Evolutionary conservation across 2,797 vertebrate species (phyloP).

Genomic region (Gouania willdenowi): DNA sequence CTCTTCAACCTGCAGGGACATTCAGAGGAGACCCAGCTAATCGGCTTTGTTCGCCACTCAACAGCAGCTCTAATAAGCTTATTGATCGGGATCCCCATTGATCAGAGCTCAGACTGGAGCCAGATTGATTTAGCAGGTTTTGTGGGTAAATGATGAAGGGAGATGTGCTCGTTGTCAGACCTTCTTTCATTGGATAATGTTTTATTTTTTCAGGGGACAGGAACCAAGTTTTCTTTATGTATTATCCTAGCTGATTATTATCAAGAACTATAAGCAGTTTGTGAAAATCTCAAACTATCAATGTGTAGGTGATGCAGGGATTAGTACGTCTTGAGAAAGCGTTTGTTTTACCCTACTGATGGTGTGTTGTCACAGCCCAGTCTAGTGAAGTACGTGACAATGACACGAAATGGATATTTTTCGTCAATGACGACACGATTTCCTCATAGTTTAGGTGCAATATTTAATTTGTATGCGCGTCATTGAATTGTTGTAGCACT

Average conservation of each 20-base stretch:
- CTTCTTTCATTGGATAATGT: constrained; percentile 15
- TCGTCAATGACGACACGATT: no score
- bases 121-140: constrained; percentile 30
- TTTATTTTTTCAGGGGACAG: constrained; percentile 12
- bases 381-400: no score
- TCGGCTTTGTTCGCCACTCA: constrained; percentile 67
- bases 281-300: no score
- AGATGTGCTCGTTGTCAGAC: constrained; percentile 4
- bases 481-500: constrained; percentile 5
- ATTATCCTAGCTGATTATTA: not conserved
- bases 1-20: constrained; percentile 45
- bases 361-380: no score
- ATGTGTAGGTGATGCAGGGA: no score
- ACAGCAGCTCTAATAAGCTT: constrained; percentile 64
- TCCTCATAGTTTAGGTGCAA: no score
- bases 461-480: not conserved
- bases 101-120: constrained; percentile 49
- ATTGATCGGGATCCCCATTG: constrained; percentile 68
- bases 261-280: no score
- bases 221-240: not conserved
- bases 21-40: constrained; percentile 55
- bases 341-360: no score
- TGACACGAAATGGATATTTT: no score
- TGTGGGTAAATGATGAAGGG: constrained; percentile 17
- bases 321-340: no score